Conservation (phyloP, 2,888 invertebrate species). For the Ctena decussata region DNA sequence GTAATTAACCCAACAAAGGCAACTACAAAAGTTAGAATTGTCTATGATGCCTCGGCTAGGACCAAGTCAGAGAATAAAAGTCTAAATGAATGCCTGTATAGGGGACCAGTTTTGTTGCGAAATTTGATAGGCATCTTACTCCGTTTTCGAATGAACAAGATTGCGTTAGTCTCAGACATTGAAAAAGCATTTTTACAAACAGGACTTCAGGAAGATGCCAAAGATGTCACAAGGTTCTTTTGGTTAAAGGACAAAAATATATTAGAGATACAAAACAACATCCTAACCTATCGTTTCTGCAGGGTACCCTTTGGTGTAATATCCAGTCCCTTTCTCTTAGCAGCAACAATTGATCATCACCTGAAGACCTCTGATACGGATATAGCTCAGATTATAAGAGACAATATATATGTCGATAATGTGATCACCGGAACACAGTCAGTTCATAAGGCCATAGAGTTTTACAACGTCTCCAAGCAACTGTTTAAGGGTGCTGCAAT, state of each 20-base stretch:
- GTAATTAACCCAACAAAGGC: constrained; percentile 29
- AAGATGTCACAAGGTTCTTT: constrained; percentile 32
- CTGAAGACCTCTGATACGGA: background rate
- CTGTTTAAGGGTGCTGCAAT: constrained; percentile 18
- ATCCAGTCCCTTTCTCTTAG: constrained; percentile 23
- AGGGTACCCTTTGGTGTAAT: constrained; percentile 23
- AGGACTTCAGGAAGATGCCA: constrained; percentile 5
- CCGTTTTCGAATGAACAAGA: constrained; percentile 23
- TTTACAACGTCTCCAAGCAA: background rate
- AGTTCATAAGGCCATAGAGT: background rate
- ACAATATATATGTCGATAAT: constrained; percentile 25
- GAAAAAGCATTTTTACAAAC: constrained; percentile 32
- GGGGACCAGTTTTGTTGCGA: constrained; percentile 30
- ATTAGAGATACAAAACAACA: background rate
- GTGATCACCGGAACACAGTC: background rate
- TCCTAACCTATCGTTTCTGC: constrained; percentile 3
- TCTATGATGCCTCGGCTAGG: constrained; percentile 34
- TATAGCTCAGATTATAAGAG: background rate
- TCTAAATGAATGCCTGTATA: constrained; percentile 39
- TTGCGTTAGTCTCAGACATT: constrained; percentile 25
- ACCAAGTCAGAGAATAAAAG: constrained; percentile 6
- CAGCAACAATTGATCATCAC: constrained; percentile 17
- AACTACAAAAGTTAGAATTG: constrained; percentile 23
- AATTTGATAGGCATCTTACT: constrained; percentile 29
- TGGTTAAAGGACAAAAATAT: constrained; percentile 31